phyloP scores from a whole-genome alignment of 2,888 invertebrate species.

The Villa cingulata region DNA sequence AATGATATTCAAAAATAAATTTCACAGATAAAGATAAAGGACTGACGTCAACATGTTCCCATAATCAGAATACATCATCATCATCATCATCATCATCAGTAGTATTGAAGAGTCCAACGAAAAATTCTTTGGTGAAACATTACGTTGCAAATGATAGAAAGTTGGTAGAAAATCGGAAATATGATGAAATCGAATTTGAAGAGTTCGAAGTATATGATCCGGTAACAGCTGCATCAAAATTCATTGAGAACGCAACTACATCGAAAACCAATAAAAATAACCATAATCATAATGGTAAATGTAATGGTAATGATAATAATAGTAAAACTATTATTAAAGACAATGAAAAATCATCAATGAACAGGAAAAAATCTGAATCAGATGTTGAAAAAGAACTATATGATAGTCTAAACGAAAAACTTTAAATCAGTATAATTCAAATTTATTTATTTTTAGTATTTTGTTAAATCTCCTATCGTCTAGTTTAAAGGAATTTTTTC shows the following conservation, averaged over 20 bases:
- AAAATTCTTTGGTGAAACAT: constrained; percentile 43
- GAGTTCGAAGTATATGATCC: constrained; percentile 57
- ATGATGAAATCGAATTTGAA: constrained; percentile 76
- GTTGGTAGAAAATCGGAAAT: constrained; percentile 48
- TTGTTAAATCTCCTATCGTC: too few species aligned
- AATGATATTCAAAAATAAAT: too few species aligned
- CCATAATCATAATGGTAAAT: not conserved
- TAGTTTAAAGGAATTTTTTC: too few species aligned
- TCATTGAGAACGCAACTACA: not conserved
- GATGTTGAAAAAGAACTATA: not conserved
- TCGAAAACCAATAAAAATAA: too few species aligned
- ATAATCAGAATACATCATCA: constrained; percentile 12
- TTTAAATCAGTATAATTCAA: too few species aligned
- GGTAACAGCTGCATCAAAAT: constrained; percentile 18
- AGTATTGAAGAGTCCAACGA: constrained; percentile 7
- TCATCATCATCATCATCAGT: not conserved
- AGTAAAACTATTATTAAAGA: not conserved
- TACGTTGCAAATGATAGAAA: constrained; percentile 49
- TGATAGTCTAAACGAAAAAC: not conserved
- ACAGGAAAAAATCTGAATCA: not conserved
- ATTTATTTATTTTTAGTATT: too few species aligned
- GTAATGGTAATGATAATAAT: not conserved
- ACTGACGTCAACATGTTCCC: not conserved
- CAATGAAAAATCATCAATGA: too few species aligned
- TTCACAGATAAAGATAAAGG: too few species aligned